phyloP scores from a whole-genome alignment of 2,113 vertebrate species.

The Bostrychus sinensis region DNA sequence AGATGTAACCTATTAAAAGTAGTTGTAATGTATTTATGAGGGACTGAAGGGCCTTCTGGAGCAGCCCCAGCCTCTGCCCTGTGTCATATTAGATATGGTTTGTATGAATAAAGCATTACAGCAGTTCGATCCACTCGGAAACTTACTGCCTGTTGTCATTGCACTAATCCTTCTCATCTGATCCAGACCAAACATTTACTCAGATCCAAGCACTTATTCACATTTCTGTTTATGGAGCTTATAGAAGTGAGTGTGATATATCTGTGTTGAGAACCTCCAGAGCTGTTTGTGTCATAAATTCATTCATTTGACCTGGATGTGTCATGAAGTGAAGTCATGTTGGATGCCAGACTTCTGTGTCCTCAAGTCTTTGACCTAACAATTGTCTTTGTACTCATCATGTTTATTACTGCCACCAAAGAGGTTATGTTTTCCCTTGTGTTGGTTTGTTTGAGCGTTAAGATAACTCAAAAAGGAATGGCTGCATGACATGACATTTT shows the following conservation, averaged over 20 bases:
- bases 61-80: background rate
- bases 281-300: background rate
- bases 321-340: too few relatives aligned
- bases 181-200: constrained; percentile 53
- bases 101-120: background rate
- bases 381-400: too few relatives aligned
- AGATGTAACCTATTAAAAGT: background rate
- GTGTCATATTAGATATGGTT: background rate
- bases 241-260: constrained; percentile 6
- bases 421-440: too few relatives aligned
- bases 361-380: too few relatives aligned
- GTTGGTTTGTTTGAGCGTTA: too few relatives aligned
- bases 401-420: too few relatives aligned
- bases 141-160: background rate
- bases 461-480: too few relatives aligned
- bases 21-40: constrained; percentile 3
- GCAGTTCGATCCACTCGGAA: background rate
- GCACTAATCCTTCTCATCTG: constrained; percentile 3
- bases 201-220: constrained; percentile 26
- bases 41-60: background rate
- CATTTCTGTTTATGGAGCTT: background rate
- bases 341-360: too few relatives aligned
- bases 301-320: background rate
- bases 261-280: background rate
- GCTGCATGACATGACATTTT: too few relatives aligned